A percentile compares a stretch with the other conserved stretches of the same genome.
phyloP scores from a whole-genome alignment of 2,797 vertebrate genomes.

The Parauchenoglanis ngamensis region DNA sequence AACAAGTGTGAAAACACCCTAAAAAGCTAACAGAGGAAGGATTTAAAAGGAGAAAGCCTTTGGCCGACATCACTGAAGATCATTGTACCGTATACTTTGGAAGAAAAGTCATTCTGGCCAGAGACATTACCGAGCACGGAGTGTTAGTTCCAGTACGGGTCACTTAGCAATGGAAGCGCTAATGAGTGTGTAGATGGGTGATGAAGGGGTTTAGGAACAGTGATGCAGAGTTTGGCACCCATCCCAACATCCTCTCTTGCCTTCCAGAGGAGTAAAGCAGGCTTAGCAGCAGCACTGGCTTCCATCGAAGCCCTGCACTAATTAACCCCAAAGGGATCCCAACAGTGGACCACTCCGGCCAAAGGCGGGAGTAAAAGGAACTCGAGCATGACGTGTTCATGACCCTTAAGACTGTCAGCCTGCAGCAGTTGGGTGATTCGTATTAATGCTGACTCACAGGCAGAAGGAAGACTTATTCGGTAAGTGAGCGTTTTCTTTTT shows the following conservation, averaged over 20 bases:
- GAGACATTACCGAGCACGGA: neutral
- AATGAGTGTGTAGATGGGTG: slow-evolving; percentile 45
- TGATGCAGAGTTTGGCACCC: slow-evolving; percentile 44
- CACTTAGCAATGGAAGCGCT: slow-evolving; percentile 27
- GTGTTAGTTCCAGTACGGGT: slow-evolving; percentile 33
- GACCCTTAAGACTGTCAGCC: slow-evolving; percentile 43
- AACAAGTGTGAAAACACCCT: neutral
- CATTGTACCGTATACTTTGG: neutral
- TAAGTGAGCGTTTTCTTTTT: slow-evolving; percentile 34
- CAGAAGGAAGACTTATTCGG: slow-evolving; percentile 29
- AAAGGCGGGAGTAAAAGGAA: slow-evolving; percentile 29
- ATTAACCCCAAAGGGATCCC: slow-evolving; percentile 52
- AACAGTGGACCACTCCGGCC: slow-evolving; percentile 38
- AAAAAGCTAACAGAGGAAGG: neutral
- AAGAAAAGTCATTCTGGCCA: neutral
- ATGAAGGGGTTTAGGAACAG: slow-evolving; percentile 13
- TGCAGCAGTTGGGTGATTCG: slow-evolving; percentile 18
- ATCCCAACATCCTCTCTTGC: slow-evolving; percentile 36
- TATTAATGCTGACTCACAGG: slow-evolving; percentile 39
- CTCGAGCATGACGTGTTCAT: slow-evolving; percentile 40
- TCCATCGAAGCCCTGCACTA: slow-evolving; percentile 37
- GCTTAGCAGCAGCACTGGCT: slow-evolving; percentile 49
- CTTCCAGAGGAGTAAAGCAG: slow-evolving; percentile 35
- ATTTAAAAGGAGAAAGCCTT: neutral
- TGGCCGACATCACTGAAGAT: neutral